Evolutionary conservation across 2,888 invertebrate species (phyloP).

Genomic region (Erannis defoliaria): DNA sequence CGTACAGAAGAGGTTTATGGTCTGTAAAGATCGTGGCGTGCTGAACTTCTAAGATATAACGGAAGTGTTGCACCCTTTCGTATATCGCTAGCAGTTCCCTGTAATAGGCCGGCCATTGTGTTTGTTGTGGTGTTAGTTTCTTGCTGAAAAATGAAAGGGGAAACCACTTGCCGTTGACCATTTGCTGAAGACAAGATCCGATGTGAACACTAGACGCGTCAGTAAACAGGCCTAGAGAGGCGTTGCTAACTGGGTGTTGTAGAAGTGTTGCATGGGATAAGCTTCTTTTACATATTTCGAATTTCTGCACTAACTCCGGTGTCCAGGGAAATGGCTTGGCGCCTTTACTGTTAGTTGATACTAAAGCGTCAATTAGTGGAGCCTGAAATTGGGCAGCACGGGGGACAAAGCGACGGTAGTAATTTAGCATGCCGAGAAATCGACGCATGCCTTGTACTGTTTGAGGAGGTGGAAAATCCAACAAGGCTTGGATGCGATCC

Average conservation of each 20-base stretch:
- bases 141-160: slow-evolving; percentile 38
- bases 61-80: slow-evolving; percentile 41
- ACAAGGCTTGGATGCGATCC: not conserved
- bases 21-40: slow-evolving; percentile 32
- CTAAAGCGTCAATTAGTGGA: not conserved
- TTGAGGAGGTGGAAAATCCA: not conserved
- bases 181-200: slow-evolving; percentile 36
- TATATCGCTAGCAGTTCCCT: slow-evolving; percentile 55
- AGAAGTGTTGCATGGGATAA: not conserved
- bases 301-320: not conserved
- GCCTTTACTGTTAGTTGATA: not conserved
- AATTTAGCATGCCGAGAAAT: not conserved
- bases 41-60: slow-evolving; percentile 37
- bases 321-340: not conserved
- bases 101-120: slow-evolving; percentile 58
- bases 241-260: not conserved
- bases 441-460: not conserved
- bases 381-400: not conserved
- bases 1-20: slow-evolving; percentile 35
- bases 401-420: not conserved
- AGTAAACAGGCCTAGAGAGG: slow-evolving; percentile 5
- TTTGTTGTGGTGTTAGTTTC: slow-evolving; percentile 28
- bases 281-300: not conserved
- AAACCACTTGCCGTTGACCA: slow-evolving; percentile 20
- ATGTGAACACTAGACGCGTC: slow-evolving; percentile 31